Evolutionary conservation across 1,140 invertebrate species (phyloP), one percentile per base, ranked within the genome.

Genomic region (Mylabris phalerata): DNA sequence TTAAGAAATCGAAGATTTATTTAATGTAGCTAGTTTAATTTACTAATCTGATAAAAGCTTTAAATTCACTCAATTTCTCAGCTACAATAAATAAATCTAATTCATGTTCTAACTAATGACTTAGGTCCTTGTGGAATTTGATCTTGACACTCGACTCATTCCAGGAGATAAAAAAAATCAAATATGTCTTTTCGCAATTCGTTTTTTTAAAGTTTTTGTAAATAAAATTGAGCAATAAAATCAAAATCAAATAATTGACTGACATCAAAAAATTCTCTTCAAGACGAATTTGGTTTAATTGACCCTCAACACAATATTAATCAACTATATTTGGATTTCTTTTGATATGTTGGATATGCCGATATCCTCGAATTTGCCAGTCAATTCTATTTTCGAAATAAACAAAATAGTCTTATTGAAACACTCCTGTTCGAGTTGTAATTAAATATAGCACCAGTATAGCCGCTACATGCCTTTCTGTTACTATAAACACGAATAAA

Each of bases 61-160:
- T 1, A 32, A 32, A 7, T 19, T 19, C 19, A 19, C 19, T 43
- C 26, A 4, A 51, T 41, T 9, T 25, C 4, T 51, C 13, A 19
- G 51, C 51, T 54, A 54, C 51, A 54, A 46, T 45, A 32, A 54
- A 46, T 25, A 52, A 52, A 52, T 48, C 50, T 25, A 50, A 27
- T 27, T 47, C 38, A 55, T 24, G 19, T 39, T 26, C 52, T 42
- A 42, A 47, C 44, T 47, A 38, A 60, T 61, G 59, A 61, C 59
- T 56, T 61, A 61, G 54, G 59, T 56, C 54, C 59, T 54, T 48
- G 42, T 43, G 50, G 48, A 45, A 55, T 58, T 51, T 58, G 57
- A 58, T 58, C 49, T 51, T 58, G 44, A 49, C 49, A 50, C 47
- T 50, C 39, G 10, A 24, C 4, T 11, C 6, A 25, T 44, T 41